A percentile compares a stretch with the other conserved stretches of the same genome.
These are phyloP conservation scores for Desmodus rotundus DNA, from an alignment of 2,113 vertebrate species.

Conservation along the genomic window DNA sequence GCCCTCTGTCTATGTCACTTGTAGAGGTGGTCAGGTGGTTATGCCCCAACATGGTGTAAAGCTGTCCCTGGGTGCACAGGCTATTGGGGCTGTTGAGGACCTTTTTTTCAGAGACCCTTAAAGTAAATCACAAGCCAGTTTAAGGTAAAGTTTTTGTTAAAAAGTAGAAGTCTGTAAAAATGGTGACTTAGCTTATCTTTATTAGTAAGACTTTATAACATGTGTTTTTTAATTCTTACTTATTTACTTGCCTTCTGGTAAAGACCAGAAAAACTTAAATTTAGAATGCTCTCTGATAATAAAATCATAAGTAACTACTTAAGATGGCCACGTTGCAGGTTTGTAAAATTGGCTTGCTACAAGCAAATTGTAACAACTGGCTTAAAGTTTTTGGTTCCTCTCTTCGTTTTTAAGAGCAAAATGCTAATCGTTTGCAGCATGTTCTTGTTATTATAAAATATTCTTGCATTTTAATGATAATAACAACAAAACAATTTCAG, in stretches of 20 bases:
- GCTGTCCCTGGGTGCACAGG: no score
- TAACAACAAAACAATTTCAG: constrained; percentile 65
- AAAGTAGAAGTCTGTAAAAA: not conserved
- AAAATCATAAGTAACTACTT: not conserved
- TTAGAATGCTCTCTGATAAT: not conserved
- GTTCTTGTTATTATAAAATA: constrained; percentile 1
- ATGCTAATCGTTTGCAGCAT: not conserved
- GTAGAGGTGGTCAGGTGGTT: no score
- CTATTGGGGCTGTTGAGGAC: not conserved
- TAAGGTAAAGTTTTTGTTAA: constrained; percentile 18
- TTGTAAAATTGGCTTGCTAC: not conserved
- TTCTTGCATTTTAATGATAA: constrained; percentile 20
- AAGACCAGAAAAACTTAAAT: not conserved
- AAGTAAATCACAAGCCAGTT: not conserved
- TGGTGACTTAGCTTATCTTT: constrained; percentile 3
- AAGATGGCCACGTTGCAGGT: not conserved
- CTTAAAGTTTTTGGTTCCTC: not conserved
- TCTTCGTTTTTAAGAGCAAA: constrained; percentile 17
- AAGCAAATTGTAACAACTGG: not conserved
- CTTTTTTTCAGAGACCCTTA: not conserved
- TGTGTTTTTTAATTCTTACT: not conserved
- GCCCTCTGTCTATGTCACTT: no score
- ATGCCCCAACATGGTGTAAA: no score
- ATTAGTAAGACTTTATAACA: not conserved
- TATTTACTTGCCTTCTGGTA: not conserved